These are phyloP conservation scores for Phainopepla nitens DNA, from an alignment of 2,113 vertebrate genomes.

Conservation along the genomic window DNA sequence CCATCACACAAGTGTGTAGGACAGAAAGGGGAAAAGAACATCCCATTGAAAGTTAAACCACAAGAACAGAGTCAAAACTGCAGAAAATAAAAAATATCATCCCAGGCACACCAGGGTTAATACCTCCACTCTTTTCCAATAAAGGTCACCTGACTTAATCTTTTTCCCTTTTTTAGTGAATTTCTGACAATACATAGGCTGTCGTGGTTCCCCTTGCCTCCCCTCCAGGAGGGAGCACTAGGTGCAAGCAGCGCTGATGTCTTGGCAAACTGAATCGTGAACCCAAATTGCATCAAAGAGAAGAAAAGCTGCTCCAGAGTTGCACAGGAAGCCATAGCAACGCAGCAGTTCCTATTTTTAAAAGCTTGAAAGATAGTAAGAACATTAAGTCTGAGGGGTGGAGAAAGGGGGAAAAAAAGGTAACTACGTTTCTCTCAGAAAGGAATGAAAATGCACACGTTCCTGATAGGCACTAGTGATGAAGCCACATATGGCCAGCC, in stretches of 20 bases:
- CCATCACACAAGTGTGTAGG: background rate
- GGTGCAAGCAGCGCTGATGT: constrained; percentile 41
- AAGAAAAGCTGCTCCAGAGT: constrained; percentile 14
- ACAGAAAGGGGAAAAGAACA: background rate
- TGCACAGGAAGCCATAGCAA: constrained; percentile 68
- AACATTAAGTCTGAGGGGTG: background rate
- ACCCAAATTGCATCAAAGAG: constrained; percentile 34
- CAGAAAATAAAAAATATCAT: background rate
- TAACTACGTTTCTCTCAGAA: background rate
- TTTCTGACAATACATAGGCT: background rate
- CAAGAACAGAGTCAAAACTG: background rate
- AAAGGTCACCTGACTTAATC: background rate
- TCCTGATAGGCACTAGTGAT: constrained; percentile 12
- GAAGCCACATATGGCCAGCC: background rate
- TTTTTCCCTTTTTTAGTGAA: background rate
- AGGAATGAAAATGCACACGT: background rate
- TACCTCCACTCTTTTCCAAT: background rate
- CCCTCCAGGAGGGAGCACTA: background rate
- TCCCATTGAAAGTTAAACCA: background rate
- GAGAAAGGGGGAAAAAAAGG: background rate
- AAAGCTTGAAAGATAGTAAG: constrained; percentile 65
- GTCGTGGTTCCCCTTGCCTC: fast-evolving
- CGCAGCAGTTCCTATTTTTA: constrained; percentile 72
- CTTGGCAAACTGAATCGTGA: background rate
- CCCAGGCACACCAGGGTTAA: background rate